phyloP scores from a whole-genome alignment of 2,888 invertebrate genomes.

The Himalopsyche tibetana region DNA sequence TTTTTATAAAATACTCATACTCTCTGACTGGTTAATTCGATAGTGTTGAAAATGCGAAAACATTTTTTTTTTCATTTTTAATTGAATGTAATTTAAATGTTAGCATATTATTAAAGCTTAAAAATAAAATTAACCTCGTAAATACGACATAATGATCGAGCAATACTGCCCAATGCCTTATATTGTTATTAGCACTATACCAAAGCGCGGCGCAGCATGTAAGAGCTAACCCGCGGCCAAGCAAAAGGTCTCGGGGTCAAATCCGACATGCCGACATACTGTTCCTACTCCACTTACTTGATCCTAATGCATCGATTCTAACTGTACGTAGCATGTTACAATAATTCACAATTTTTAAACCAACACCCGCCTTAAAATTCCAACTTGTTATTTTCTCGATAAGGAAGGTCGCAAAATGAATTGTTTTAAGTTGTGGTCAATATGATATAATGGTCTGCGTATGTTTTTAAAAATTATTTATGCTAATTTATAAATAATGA shows the following conservation, averaged over 20 bases:
- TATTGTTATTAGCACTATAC: conserved; percentile 33
- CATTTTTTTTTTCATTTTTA: no score
- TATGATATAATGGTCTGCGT: no score
- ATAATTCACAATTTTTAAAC: conserved; percentile 31
- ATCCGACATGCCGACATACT: conserved; percentile 51
- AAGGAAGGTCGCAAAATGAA: neutral
- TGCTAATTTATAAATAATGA: no score
- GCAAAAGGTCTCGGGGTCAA: conserved; percentile 53
- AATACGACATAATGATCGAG: no score
- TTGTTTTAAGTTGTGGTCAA: no score
- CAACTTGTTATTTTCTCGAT: neutral
- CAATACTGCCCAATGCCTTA: neutral
- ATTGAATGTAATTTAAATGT: no score
- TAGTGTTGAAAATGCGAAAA: no score
- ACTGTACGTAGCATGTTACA: neutral
- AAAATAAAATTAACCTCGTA: no score
- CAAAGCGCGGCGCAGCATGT: conserved; percentile 49
- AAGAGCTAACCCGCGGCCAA: conserved; percentile 50
- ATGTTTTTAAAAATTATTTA: no score
- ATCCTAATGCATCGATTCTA: conserved; percentile 31
- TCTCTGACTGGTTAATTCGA: no score
- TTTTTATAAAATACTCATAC: no score
- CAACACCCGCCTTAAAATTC: conserved; percentile 30
- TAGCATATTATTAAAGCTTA: no score
- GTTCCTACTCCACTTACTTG: conserved; percentile 41